Percentiles rank a stretch among this genome's conserved stretches.
phyloP scores from a whole-genome alignment of 2,888 invertebrate species.

The Diadegma fenestrale region DNA sequence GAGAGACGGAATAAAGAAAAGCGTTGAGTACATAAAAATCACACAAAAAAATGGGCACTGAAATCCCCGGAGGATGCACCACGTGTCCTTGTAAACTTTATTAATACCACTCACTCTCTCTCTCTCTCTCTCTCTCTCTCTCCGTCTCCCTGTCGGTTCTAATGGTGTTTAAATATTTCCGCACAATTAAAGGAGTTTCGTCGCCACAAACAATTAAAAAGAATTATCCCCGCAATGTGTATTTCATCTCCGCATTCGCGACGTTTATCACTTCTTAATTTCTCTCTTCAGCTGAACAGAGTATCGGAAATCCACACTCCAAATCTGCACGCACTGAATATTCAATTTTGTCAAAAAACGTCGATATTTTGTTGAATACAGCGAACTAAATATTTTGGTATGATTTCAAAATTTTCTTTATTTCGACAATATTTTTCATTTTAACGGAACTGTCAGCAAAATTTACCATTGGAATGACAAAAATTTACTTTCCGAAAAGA shows the following conservation, averaged over 20 bases:
- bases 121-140: too few relatives aligned
- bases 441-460: too few relatives aligned
- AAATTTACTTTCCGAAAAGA: too few relatives aligned
- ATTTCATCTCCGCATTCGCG: not conserved
- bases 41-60: slow-evolving; percentile 56
- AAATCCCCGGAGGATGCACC: slow-evolving; percentile 28
- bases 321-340: too few relatives aligned
- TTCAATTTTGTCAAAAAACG: too few relatives aligned
- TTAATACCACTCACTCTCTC: slow-evolving; percentile 39
- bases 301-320: too few relatives aligned
- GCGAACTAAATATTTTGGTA: too few relatives aligned
- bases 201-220: not conserved
- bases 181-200: not conserved
- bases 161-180: slow-evolving; percentile 31
- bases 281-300: too few relatives aligned
- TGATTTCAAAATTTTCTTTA: too few relatives aligned
- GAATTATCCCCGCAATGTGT: not conserved
- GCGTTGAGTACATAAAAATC: slow-evolving; percentile 1
- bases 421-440: too few relatives aligned
- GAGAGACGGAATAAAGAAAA: slow-evolving; percentile 25
- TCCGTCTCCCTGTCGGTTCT: slow-evolving; percentile 5
- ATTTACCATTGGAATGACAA: too few relatives aligned
- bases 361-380: too few relatives aligned
- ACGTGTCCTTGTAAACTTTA: slow-evolving; percentile 39
- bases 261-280: not conserved